phyloP scores from a whole-genome alignment of 2,113 vertebrate species.

The Trichechus manatus region DNA sequence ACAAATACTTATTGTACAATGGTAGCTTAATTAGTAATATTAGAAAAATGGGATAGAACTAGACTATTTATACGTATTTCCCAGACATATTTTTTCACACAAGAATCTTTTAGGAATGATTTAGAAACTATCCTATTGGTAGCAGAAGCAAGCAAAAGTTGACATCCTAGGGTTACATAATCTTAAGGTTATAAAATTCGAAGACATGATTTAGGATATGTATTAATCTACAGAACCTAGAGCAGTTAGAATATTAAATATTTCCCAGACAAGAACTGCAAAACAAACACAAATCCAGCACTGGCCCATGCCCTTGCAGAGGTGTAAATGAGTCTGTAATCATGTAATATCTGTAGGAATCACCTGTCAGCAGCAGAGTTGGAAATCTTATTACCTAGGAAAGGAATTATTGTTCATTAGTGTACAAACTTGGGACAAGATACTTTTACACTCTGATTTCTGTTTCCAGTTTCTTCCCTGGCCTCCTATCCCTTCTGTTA shows the following conservation, averaged over 20 bases:
- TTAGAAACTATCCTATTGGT: not conserved
- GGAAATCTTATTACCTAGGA: not conserved
- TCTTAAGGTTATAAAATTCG: not conserved
- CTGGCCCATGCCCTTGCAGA: not conserved
- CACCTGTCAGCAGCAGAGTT: not conserved
- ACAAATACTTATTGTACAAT: not conserved
- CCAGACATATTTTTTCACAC: constrained; percentile 7
- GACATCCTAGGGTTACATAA: not conserved
- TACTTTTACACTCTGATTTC: constrained; percentile 49
- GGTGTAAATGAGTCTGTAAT: not conserved
- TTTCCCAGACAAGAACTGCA: not conserved
- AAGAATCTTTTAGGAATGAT: constrained; percentile 6
- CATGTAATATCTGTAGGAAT: not conserved
- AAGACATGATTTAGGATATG: constrained; percentile 18
- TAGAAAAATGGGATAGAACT: not conserved
- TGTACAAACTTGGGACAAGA: not conserved
- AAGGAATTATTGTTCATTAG: not conserved
- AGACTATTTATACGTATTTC: constrained; percentile 12
- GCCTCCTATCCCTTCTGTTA: not conserved
- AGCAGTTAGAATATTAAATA: not conserved
- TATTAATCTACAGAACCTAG: not conserved
- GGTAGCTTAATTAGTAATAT: not conserved
- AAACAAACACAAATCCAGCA: not conserved
- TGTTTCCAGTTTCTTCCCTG: not conserved
- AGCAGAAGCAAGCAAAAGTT: not conserved